Conservation (phyloP, 1,140 invertebrate genomes). For the Pteromalus puparum region DNA sequence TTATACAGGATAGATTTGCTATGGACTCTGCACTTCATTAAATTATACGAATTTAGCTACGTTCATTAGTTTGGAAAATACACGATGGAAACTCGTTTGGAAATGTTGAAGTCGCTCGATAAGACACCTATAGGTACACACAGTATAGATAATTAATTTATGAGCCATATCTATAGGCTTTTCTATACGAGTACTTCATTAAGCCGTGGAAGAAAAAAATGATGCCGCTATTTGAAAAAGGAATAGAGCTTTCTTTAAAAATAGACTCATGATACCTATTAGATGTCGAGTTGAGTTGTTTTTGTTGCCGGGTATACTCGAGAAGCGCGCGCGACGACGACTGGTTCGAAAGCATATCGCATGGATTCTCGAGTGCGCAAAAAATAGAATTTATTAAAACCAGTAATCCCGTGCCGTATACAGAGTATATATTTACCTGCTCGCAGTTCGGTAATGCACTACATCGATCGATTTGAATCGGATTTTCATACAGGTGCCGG, state of each 20-base stretch:
- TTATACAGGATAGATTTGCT: too few species aligned
- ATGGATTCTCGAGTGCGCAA: constrained; percentile 24
- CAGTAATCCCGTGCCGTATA: neutral
- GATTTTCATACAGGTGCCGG: neutral
- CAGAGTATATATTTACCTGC: neutral
- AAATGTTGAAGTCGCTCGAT: neutral
- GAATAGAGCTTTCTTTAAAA: neutral
- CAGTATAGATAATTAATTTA: neutral
- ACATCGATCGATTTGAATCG: neutral
- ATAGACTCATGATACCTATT: constrained; percentile 34
- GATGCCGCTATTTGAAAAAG: neutral
- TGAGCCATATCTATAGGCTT: neutral
- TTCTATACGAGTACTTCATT: neutral
- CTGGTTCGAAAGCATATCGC: constrained; percentile 29
- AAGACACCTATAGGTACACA: neutral
- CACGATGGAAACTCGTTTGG: neutral
- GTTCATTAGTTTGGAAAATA: neutral
- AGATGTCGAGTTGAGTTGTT: constrained; percentile 23
- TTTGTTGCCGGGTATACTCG: constrained; percentile 23
- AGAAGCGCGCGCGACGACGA: constrained; percentile 22
- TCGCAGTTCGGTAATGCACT: neutral
- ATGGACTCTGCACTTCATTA: too few species aligned
- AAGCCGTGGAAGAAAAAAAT: neutral
- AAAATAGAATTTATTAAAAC: constrained; percentile 52
- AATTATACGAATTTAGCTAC: too few species aligned